These are phyloP conservation scores for Archaeoteleia sp. DNA, from an alignment of 2,888 invertebrate species.

Conservation along the genomic window DNA sequence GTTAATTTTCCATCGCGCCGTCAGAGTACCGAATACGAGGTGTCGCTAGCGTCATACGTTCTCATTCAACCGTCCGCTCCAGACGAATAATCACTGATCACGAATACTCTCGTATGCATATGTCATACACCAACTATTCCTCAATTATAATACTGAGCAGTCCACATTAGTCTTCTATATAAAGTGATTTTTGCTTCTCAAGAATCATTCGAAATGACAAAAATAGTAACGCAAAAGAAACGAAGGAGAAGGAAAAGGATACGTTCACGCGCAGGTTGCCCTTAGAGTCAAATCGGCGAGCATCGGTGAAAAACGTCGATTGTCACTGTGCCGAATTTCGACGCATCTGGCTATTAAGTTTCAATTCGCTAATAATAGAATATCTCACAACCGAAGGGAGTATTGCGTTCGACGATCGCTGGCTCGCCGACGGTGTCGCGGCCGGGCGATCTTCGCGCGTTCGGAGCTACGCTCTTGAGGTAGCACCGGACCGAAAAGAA, in stretches of 20 bases:
- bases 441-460: slow-evolving; percentile 50
- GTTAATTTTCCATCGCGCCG: too few relatives aligned
- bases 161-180: slow-evolving; percentile 58
- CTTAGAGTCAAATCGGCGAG: not conserved
- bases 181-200: slow-evolving; percentile 18
- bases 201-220: slow-evolving; percentile 46
- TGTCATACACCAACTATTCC: slow-evolving; percentile 40
- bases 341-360: not conserved
- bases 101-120: slow-evolving; percentile 41
- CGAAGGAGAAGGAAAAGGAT: slow-evolving; percentile 43
- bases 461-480: slow-evolving; percentile 53
- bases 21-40: not conserved
- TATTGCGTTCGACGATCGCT: slow-evolving; percentile 38
- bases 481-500: slow-evolving; percentile 52
- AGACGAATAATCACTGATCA: slow-evolving; percentile 17
- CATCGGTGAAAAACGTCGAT: not conserved
- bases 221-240: slow-evolving; percentile 18
- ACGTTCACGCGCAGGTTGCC: not conserved
- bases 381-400: slow-evolving; percentile 50
- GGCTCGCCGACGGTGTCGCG: slow-evolving; percentile 17
- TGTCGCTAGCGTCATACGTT: slow-evolving; percentile 7
- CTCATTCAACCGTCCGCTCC: slow-evolving; percentile 27
- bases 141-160: slow-evolving; percentile 61
- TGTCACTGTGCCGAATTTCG: not conserved
- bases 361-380: not conserved